Base-by-base conservation (phyloP, 2,888 invertebrate genomes). In the Branchinecta sandiegonensis region DNA sequence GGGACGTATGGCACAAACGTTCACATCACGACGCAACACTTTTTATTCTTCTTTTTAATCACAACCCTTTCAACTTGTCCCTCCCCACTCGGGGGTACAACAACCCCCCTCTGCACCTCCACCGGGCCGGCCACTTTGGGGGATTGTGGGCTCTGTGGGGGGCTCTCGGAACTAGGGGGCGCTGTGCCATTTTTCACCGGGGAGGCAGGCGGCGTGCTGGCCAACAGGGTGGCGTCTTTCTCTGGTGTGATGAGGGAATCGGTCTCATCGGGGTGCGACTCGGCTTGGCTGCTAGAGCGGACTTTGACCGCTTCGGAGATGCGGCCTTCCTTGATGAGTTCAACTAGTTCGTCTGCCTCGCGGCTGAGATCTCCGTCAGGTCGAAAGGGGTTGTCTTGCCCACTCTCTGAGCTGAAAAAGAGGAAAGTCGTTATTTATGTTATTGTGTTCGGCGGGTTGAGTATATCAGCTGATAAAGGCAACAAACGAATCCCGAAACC, bases 331-430 rank as follows among this genome's bases (percentile, higher is more conserved):
- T 92, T 92, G 78, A 94, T 93, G 80, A 92, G 83, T 77, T 93
- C 91, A 72, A 95, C 93, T 75, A 95, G 94, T 81, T 94, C 93
- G 79, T 95, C 95, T 46, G 95, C 94, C 80, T 95, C 92, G 75
- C 89, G 85, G 76, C 92, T 92, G 76, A 96, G 81, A 80, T 94
- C 94, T 71, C 95, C 94, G 76, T 94, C 95, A 47, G 94, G 94
- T 77, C 94, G 87, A 83, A 96, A 96, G 70, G 95, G 95, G 80
- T 95, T 96, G 80, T 96, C 95, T 88, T 94, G 92, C 73, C 93
- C 93, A 77, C 92, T 94, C 78, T 94, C 94, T 79, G 90, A 88
- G 80, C 94, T 95, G 83, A 13, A 37, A 37, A 37, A 37, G 37
- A 37, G 37, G 37, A 5, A 1, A 37, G 76, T 65, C 71, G 48